Base-by-base conservation (phyloP, 2,113 vertebrate species). In the Apteryx mantelli region DNA sequence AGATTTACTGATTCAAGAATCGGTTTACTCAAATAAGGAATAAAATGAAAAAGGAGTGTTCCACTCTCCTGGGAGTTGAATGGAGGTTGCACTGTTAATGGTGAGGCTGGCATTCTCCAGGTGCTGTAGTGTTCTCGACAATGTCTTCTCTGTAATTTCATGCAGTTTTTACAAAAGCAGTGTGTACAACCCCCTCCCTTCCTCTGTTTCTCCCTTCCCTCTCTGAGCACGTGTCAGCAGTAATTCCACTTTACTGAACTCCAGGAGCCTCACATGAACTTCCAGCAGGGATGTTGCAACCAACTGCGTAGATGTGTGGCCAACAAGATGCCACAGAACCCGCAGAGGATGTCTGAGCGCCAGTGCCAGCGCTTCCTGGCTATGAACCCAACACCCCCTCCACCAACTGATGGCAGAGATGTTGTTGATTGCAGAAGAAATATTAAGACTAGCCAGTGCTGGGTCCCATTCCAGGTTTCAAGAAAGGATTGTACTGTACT, bases 341-440 rank as follows among this genome's bases (percentile, higher is more conserved):
- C 22, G 5, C 0, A 2, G 36, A 9, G 30, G 13, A 70, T 8
- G 30, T 40, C 53, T 46, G 2, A 2, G 60, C 26, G 36, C 61
- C 77, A 13, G 15, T 28, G 36, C 20, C 53, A 0, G 0, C 34
- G 22, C 0, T 0, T 53, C 75, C 66, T 0, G 0, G 10, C 40
- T 22, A 55, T 60, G 48, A 64, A 50, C 40, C 6, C 38, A 26
- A n/a, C 0, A 0, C 64, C 22, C 44, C 20, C 44, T 82, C 65
- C 46, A 10, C 87, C 58, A 78, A 40, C 50, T 71, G 73, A 71
- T 70, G 80, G 65, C 11, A 11, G 60, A 78, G 82, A 50, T 56
- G 88, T 55, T 93, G 88, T 88, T 92, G 93, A 55, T 56, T 91
- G 69, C 76, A 48, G 68, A 79, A 81, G 96, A 95, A 60, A 92